phyloP scores from a whole-genome alignment of 2,797 vertebrate genomes.

The Xenopus petersii region DNA sequence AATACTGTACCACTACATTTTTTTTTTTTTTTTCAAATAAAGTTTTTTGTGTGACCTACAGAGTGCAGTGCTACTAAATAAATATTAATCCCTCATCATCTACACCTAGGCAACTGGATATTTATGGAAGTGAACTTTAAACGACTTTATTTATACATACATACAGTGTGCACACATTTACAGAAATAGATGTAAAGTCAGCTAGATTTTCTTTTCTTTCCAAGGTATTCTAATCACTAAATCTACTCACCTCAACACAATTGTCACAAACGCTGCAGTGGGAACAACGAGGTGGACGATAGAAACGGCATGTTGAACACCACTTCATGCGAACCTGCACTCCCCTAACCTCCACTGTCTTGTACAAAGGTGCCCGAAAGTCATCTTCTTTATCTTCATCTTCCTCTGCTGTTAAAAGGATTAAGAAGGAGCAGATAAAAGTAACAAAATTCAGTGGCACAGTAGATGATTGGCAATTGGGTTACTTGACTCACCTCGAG shows the following conservation, averaged over 20 bases:
- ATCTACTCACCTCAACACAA: constrained; percentile 87
- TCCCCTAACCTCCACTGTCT: constrained; percentile 93
- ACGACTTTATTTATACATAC: too few species aligned
- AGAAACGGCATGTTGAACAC: constrained; percentile 97
- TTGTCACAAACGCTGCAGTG: constrained; percentile 98
- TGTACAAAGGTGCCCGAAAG: constrained; percentile 94
- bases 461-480: neutral
- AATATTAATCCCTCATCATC: too few species aligned
- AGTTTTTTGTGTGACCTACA: too few species aligned
- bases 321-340: constrained; percentile 99
- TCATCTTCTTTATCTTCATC: constrained; percentile 98
- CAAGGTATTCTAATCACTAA: too few species aligned
- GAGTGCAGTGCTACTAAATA: too few species aligned
- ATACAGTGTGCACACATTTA: too few species aligned
- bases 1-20: too few species aligned
- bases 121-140: too few species aligned
- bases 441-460: neutral
- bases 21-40: too few species aligned
- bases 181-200: too few species aligned
- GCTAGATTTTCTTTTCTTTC: too few species aligned
- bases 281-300: constrained; percentile 92
- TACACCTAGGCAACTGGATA: too few species aligned
- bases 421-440: neutral
- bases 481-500: constrained; percentile 78
- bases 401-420: constrained; percentile 79